Evolutionary conservation across 1,140 invertebrate genomes (phyloP), one percentile per base, ranked within the genome.

Genomic region (Calosoma granatense): DNA sequence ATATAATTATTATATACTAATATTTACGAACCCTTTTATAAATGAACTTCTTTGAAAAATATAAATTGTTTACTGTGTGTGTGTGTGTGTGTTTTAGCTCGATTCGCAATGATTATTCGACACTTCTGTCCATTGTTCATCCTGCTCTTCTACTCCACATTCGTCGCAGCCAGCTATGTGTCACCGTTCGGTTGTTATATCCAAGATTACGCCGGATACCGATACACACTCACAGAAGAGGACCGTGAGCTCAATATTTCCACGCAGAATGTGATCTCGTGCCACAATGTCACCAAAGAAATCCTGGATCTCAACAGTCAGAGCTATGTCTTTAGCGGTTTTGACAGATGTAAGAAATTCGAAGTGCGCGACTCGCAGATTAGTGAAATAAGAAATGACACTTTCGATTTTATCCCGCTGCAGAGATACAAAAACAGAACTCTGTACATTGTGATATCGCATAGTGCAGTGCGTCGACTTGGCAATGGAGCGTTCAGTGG

Each of bases 171-270:
- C 6, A 12, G 9, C 15, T 47, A 47, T 17, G 15, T 17, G 15
- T 47, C 41, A 12, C 41, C 41, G 15, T 47, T 47, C 17, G 41
- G 41, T 6, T 47, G 41, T 17, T 47, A 47, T 17, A 17, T 47
- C 41, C 41, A 47, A 47, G 41, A 47, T 47, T 47, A 47, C 15
- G 17, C 17, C 41, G 41, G 41, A 6, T 47, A 47, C 15, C 41
- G 17, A 17, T 47, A 47, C 17, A 6, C 9, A 4, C 17, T 47
- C 9, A 47, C 41, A 17, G 41, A 47, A 47, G 41, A 47, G 17
- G 41, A 47, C 17, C 41, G 17, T 4, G 41, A 47, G 17, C 41
- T 47, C 9, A 47, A 47, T 12, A 47, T 47, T 17, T 47, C 41
- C 9, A 3, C 6, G 3, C 9, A 47, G 17, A 47, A 47, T 47